Evolutionary conservation across 2,888 invertebrate genomes (phyloP), one percentile per base, ranked within the genome.

Genomic region (Cheiracanthium punctorium): DNA sequence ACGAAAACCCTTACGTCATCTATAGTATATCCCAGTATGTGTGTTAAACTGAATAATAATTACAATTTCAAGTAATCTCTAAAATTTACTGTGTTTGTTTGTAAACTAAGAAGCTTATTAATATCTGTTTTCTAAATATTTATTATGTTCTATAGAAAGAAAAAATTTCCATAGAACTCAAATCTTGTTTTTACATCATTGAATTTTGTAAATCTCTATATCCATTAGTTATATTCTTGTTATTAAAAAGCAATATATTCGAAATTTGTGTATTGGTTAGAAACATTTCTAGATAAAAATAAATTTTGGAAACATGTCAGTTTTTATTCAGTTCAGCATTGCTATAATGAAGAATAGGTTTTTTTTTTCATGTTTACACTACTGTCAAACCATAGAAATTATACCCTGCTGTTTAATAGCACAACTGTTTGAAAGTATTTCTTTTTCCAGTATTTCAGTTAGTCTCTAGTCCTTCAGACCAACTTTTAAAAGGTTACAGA

Each of bases 251-350:
- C 73, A 69, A 85, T 79, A 73, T 85, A 85, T 85, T 84, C 73
- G 58, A 85, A 85, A 79, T 79, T 85, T 85, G 74, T 85, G 84
- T 85, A 79, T 85, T 74, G 74, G 70, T 48, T 79, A 73, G 72
- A 72, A 69, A 80, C 48, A 69, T 85, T 85, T 85, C 67, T 74
- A 79, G 79, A 70, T 85, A 85, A 85, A n/a, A n/a, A 85, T 85
- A 85, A 85, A 85, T 85, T 58, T 79, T 85, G 69, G 69, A 85
- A 79, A 79, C 30, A 73, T 58, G 73, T 73, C 43, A 72, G 69
- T 33, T 69, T 20, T 2, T 24, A n/a, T n/a, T n/a, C n/a, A n/a
- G n/a, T n/a, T n/a, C n/a, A n/a, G n/a, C n/a, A n/a, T n/a, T n/a
- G n/a, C n/a, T n/a, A n/a, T n/a, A n/a, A n/a, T n/a, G n/a, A n/a